Evolutionary conservation across 2,113 vertebrate genomes (phyloP), one percentile per base, ranked within the genome.

Genomic region (Sander vitreus): DNA sequence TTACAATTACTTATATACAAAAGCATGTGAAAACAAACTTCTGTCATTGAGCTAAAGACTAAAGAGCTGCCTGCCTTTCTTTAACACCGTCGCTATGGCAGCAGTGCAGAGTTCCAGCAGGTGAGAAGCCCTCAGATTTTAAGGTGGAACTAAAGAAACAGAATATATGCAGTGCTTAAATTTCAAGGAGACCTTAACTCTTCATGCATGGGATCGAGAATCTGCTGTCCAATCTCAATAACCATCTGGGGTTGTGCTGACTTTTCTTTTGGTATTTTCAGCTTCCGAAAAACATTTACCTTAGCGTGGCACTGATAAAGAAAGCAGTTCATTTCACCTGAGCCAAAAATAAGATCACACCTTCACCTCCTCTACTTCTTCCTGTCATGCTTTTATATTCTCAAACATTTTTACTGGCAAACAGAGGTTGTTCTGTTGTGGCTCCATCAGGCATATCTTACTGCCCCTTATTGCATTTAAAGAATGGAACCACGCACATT

Each of bases 41-140:
- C 58, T 66, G 71, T 79, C 67, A 51, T 54, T 21, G 62, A 77
- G 64, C 68, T 86, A 73, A 83, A 81, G 68, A 81, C 80, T 74
- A 89, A 76, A 87, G 54, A 90, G 76, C 69, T 62, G 18, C 59
- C 64, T 79, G 75, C 58, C 43, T 75, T 77, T 73, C 73, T 82
- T 25, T 23, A 76, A 54, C 76, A 36, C 74, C 48, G 91, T 90
- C 81, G 66, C 88, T 92, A 88, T 89, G 91, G 92, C 83, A 92
- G 89, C 88, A 83, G 78, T 76, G 75, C 89, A 82, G 75, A 85
- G 74, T 51, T 85, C 67, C 72, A 76, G 80, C 58, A 81, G 81
- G 65, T 62, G 60, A 66, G 59, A 75, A 80, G 54, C 65, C 69
- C 43, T 79, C 68, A 0, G 58, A 71, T 53, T 89, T 90, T 88